phyloP scores from a whole-genome alignment of 2,797 vertebrate species.

The Champsocephalus esox region DNA sequence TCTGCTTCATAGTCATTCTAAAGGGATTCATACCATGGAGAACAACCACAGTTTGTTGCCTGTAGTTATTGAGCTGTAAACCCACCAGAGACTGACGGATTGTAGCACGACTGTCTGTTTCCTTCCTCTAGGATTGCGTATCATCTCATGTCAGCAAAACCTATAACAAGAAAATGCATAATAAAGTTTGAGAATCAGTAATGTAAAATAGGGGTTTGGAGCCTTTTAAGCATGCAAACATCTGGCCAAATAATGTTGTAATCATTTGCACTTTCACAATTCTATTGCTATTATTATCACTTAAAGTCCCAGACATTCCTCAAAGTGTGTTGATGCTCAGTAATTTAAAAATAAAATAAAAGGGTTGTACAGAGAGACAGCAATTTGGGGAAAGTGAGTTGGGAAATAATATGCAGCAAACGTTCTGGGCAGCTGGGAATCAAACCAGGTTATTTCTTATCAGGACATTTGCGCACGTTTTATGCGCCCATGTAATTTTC shows the following conservation, averaged over 20 bases:
- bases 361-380: no score
- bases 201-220: background rate
- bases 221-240: background rate
- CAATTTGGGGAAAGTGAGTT: no score
- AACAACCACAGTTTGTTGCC: slow-evolving; percentile 11
- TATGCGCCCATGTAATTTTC: no score
- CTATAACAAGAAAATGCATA: slow-evolving; percentile 51
- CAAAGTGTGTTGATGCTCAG: background rate
- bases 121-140: slow-evolving; percentile 15
- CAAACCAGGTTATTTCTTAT: no score
- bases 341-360: no score
- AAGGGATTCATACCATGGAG: slow-evolving; percentile 39
- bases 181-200: slow-evolving; percentile 1
- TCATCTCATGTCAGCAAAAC: slow-evolving; percentile 39
- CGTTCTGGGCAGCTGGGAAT: no score
- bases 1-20: slow-evolving; percentile 25
- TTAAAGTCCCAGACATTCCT: background rate
- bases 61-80: slow-evolving; percentile 34
- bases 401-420: no score
- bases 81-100: slow-evolving; percentile 4
- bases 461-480: no score
- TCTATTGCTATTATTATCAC: background rate
- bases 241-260: background rate
- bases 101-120: slow-evolving; percentile 3
- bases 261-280: background rate